Evolutionary conservation across 2,113 vertebrate species (phyloP).

Genomic region (Strigops habroptila): DNA sequence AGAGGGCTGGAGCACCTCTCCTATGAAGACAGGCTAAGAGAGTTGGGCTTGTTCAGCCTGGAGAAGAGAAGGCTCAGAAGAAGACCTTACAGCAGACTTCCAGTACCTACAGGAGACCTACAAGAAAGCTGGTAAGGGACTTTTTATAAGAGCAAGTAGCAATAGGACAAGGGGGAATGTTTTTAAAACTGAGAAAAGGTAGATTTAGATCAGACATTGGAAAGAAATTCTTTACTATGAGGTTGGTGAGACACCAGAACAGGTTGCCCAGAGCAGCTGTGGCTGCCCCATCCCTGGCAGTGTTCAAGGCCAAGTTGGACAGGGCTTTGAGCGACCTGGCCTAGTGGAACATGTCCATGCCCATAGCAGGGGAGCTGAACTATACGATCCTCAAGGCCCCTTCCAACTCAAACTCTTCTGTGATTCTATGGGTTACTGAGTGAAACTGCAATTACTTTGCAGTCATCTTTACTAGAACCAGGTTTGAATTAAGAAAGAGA

Average conservation of each 20-base stretch:
- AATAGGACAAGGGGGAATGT: not conserved
- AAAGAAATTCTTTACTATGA: not conserved
- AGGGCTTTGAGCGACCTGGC: not conserved
- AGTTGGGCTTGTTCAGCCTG: too few relatives aligned
- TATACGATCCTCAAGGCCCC: not conserved
- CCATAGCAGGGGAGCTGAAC: not conserved
- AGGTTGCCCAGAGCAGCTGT: not conserved
- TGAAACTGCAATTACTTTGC: not conserved
- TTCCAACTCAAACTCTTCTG: not conserved
- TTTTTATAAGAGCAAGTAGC: not conserved
- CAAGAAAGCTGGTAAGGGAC: not conserved
- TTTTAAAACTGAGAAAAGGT: not conserved
- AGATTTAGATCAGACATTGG: not conserved
- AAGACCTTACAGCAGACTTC: too few relatives aligned
- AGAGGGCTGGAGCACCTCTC: too few relatives aligned
- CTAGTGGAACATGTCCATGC: not conserved
- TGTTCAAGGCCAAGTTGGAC: not conserved
- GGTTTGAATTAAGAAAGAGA: not conserved
- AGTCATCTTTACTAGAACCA: not conserved
- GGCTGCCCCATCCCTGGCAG: not conserved
- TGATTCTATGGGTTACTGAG: not conserved
- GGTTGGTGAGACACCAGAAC: not conserved
- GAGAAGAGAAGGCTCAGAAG: too few relatives aligned
- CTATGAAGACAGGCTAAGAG: too few relatives aligned
- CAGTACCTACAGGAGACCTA: not conserved